Base-by-base conservation (phyloP, 1,140 invertebrate species). In the Sycophaga agraensis region DNA sequence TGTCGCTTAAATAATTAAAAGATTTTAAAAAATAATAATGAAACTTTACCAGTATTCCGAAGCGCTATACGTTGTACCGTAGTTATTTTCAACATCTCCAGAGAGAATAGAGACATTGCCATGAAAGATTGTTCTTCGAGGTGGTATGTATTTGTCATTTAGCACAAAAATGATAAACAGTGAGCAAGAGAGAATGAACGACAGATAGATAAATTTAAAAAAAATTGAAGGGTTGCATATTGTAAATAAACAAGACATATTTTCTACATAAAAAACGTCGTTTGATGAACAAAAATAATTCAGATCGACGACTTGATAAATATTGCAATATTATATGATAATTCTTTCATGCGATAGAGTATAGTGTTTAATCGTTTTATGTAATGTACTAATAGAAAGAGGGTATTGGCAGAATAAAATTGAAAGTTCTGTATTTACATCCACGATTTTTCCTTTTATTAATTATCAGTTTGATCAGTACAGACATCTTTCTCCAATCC, bases 191-290 rank as follows among this genome's bases (percentile, higher is more conserved):
- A 50, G 7, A 56, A 24, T 37, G 24, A 71, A 72, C 63, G 37
- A 59, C 43, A 39, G 59, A 62, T 35, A 64, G 66, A 65, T 66
- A 65, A 68, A 65, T 70, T 76, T 69, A 75, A 74, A 77, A 74
- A 77, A 75, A 79, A 75, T 76, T 77, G 74, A 72, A 78, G 76
- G 73, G 73, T 79, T 78, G 74, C 79, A 81, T 80, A 80, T 63
- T 81, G 79, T 81, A 80, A 66, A 81, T 81, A 81, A 80, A 80
- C 74, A 77, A 81, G 78, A 81, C 79, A 80, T 81, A 81, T 81
- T 81, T 81, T 81, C 78, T 81, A 81, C 79, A 81, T 79, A 77
- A 78, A 63, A 77, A 73, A 74, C 73, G 73, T 78, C 74, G 72
- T 71, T 77, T 73, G 70, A 69, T 74, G 53, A 63, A 57, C 45